Evolutionary conservation across 2,113 vertebrate species (phyloP), one percentile per base, ranked within the genome.

Genomic region (Verasper variegatus): DNA sequence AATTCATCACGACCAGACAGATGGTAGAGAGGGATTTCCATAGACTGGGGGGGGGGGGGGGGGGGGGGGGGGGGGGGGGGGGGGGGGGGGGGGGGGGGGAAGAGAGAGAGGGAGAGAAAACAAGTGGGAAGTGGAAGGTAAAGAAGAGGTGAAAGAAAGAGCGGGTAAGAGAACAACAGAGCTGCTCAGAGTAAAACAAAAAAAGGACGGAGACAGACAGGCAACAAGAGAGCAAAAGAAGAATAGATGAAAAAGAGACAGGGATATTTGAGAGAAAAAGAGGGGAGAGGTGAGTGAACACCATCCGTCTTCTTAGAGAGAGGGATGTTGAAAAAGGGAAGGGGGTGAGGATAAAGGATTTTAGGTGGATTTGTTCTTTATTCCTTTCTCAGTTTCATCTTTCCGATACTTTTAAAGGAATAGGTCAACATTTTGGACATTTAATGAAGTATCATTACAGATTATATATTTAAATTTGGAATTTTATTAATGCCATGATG

Each of bases 21-120:
- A 91, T 91, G 89, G 91, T 68, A 18, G 73, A 79, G 88, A 81
- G 88, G 89, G 84, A 90, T 90, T 90, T 92, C 91, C 85, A 42
- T 89, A 68, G 66, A 83, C 40, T 13, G 3, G 40, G 40, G 31
- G 31, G 6, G 31, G 31, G 26, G 26, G 5, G 31, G 5, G 31
- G 5, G 31, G 31, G 78, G 76, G 70, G 35, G 51, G 70, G 35
- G 51, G 5, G 31, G 5, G 31, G 5, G 31, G 31, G 78, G 76
- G 3, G 40, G 40, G 31, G 31, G 6, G 31, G 31, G 26, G 26
- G 5, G 31, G 5, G 31, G 5, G 31, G 31, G 78, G 76, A n/a
- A 75, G 81, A 76, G 58, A 52, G 24, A 59, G 63, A 58, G 70
- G 35, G 51, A 70, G 21, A 35, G 18, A 26, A 71, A 59, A 65